A percentile compares a stretch with the other conserved stretches of the same genome.
phyloP scores from a whole-genome alignment of 1,140 invertebrate genomes.

The Bilobella aurantiaca region DNA sequence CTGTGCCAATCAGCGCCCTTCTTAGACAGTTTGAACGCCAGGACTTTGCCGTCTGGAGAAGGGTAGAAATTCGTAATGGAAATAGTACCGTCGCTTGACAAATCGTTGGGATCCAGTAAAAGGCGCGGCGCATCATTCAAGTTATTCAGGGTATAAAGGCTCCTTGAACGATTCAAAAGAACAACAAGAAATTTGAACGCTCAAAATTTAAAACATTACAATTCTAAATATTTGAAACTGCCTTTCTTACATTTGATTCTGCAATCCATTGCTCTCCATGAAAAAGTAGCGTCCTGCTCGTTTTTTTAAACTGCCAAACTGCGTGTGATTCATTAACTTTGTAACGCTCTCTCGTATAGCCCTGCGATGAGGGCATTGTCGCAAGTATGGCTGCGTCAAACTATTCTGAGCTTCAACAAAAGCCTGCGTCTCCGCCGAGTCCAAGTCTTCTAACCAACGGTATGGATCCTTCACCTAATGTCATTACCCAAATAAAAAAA shows the following conservation, averaged over 20 bases:
- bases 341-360: slow-evolving; percentile 67
- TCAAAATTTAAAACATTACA: not conserved
- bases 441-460: slow-evolving; percentile 91
- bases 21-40: slow-evolving; percentile 81
- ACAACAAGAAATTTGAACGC: not conserved
- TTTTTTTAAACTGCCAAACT: slow-evolving; percentile 74
- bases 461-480: slow-evolving; percentile 78
- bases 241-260: slow-evolving; percentile 76
- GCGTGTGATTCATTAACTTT: slow-evolving; percentile 89
- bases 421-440: slow-evolving; percentile 75
- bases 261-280: slow-evolving; percentile 85
- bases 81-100: slow-evolving; percentile 51
- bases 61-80: not conserved
- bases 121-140: slow-evolving; percentile 65
- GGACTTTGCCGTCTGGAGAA: slow-evolving; percentile 59
- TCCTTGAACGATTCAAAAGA: slow-evolving; percentile 50
- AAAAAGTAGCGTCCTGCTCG: slow-evolving; percentile 81
- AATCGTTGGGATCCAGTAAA: slow-evolving; percentile 88
- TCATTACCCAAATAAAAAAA: not conserved
- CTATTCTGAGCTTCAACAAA: slow-evolving; percentile 88
- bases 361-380: slow-evolving; percentile 58
- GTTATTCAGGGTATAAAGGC: slow-evolving; percentile 78
- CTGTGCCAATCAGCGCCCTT: slow-evolving; percentile 93
- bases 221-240: too few relatives aligned
- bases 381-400: slow-evolving; percentile 74